Conservation (phyloP, 2,888 invertebrate species). For the Parnassius mnemosyne region DNA sequence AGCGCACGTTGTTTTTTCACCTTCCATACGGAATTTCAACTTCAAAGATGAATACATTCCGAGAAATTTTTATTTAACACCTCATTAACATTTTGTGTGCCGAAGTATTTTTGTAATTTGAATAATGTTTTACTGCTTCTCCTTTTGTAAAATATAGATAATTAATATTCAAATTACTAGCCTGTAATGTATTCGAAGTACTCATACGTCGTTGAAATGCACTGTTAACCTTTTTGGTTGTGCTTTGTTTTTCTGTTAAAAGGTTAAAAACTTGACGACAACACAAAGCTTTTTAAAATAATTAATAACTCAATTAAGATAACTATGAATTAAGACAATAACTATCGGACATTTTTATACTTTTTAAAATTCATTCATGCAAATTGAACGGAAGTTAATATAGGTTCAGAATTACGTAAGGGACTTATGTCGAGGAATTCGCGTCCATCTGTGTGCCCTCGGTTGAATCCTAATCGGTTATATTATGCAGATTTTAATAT, state of each 20-base stretch:
- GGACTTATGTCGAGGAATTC: conserved; percentile 32
- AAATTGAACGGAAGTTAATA: conserved; percentile 21
- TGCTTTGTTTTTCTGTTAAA: not conserved
- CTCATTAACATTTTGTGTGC: conserved; percentile 22
- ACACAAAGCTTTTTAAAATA: conserved; percentile 7
- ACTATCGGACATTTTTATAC: conserved; percentile 12
- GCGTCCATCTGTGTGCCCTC: conserved; percentile 29
- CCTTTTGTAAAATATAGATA: not conserved
- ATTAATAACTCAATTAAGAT: conserved; percentile 7
- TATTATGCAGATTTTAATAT: conserved; percentile 47
- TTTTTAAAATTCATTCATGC: conserved; percentile 1
- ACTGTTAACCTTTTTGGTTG: not conserved
- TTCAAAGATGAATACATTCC: conserved; percentile 20
- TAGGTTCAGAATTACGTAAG: conserved; percentile 26
- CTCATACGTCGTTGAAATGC: not conserved
- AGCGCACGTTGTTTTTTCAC: conserved; percentile 28
- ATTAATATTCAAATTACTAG: not conserved
- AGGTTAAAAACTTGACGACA: not conserved
- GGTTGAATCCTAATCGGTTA: conserved; percentile 42
- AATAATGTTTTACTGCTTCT: not conserved
- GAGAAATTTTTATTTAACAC: conserved; percentile 21
- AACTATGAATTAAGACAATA: not conserved
- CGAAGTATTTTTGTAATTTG: conserved; percentile 8
- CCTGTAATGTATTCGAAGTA: not conserved
- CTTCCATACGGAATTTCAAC: conserved; percentile 18